These are phyloP conservation scores for Lagothrix lagotricha DNA, from an alignment of 2,797 vertebrate genomes.

Conservation along the genomic window DNA sequence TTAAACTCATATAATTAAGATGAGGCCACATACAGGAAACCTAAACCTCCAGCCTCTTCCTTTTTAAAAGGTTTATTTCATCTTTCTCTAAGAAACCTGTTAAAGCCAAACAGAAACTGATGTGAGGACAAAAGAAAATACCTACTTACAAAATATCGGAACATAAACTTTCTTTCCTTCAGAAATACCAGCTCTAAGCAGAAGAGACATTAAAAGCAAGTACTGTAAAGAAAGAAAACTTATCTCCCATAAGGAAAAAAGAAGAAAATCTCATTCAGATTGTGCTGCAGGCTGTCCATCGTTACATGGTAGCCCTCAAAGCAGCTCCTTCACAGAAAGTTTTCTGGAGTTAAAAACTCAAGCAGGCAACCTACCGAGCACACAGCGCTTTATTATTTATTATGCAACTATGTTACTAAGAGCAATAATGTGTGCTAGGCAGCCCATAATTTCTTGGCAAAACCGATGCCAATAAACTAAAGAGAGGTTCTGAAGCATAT, in stretches of 20 bases:
- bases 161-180: slow-evolving; percentile 81
- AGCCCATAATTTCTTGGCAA: slow-evolving; percentile 67
- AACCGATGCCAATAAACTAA: slow-evolving; percentile 51
- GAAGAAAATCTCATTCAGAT: slow-evolving; percentile 77
- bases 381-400: slow-evolving; percentile 57
- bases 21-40: not conserved
- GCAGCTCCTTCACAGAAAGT: slow-evolving; percentile 76
- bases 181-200: slow-evolving; percentile 78
- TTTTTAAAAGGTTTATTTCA: slow-evolving; percentile 54
- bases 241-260: slow-evolving; percentile 72
- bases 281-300: slow-evolving; percentile 79
- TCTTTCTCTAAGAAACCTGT: slow-evolving; percentile 68
- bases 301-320: slow-evolving; percentile 77
- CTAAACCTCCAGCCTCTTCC: slow-evolving; percentile 15
- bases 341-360: slow-evolving; percentile 79
- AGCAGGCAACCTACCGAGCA: slow-evolving; percentile 70
- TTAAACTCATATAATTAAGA: slow-evolving; percentile 45
- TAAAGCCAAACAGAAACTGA: slow-evolving; percentile 78
- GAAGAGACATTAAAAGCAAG: slow-evolving; percentile 82
- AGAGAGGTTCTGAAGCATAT: slow-evolving; percentile 55
- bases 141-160: slow-evolving; percentile 79
- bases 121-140: slow-evolving; percentile 81
- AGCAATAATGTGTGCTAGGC: slow-evolving; percentile 40
- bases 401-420: slow-evolving; percentile 15
- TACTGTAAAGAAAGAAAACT: slow-evolving; percentile 81